A percentile compares a stretch with the other conserved stretches of the same genome.
phyloP scores from a whole-genome alignment of 2,888 invertebrate genomes.

The Clusia tigrina region DNA sequence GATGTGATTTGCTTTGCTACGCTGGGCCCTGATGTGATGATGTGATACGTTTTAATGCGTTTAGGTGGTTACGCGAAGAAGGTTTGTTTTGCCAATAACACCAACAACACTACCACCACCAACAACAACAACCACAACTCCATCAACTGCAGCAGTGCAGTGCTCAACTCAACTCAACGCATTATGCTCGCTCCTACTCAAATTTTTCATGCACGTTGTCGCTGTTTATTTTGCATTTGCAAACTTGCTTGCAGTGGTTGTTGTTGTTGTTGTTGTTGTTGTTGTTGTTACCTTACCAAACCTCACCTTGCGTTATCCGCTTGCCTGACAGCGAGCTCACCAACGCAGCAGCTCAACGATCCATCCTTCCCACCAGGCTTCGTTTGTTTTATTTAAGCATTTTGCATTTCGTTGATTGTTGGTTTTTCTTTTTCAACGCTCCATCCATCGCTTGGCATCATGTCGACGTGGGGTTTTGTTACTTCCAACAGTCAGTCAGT shows the following conservation, averaged over 20 bases:
- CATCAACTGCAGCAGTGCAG: conserved; percentile 4
- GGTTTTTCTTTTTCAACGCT: conserved; percentile 47
- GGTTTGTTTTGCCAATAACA: conserved; percentile 24
- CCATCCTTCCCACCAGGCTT: conserved; percentile 22
- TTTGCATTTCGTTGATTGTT: conserved; percentile 48
- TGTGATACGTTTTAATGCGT: conserved; percentile 44
- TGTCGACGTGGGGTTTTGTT: conserved; percentile 16
- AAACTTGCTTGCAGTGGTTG: no score
- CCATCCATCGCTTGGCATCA: conserved; percentile 34
- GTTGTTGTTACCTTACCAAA: conserved; percentile 19
- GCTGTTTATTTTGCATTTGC: conserved; percentile 26
- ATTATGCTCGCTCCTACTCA: conserved; percentile 36
- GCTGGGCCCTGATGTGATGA: conserved; percentile 40
- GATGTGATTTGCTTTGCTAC: conserved; percentile 27
- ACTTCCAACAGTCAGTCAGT: no score
- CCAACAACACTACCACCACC: conserved; percentile 16
- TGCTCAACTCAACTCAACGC: background rate
- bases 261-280: no score
- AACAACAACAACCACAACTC: conserved; percentile 15
- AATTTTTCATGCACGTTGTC: conserved; percentile 39
- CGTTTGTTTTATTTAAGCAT: conserved; percentile 28
- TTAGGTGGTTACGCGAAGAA: conserved; percentile 31
- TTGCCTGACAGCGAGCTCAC: conserved; percentile 22
- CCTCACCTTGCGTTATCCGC: background rate
- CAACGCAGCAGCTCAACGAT: conserved; percentile 37